Evolutionary conservation across 2,113 vertebrate genomes (phyloP), one percentile per base, ranked within the genome.

Genomic region (Misgurnus anguillicaudatus): DNA sequence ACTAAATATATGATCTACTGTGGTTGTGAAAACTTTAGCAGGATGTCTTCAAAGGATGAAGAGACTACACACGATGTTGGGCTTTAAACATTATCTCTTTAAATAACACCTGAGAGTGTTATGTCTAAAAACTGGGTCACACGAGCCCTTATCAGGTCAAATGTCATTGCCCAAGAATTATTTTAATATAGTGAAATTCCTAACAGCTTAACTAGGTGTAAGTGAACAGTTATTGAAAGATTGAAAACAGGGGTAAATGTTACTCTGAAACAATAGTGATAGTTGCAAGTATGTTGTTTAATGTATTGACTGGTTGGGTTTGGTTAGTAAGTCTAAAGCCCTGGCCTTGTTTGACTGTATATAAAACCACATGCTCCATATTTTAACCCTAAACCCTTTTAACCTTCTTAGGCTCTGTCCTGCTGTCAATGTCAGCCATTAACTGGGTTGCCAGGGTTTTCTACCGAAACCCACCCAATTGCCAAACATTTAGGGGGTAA

Each of bases 381-480:
- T 11, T 60, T 38, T 8, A 11, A 51, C 65, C 67, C 14, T 60
- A 78, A 77, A 77, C 63, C 6, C 73, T 68, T 75, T 73, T 86
- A 72, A 85, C 84, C 84, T 83, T 79, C 74, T 82, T 81, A 86
- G 61, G 57, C 74, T 24, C 65, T 16, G 36, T 19, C 83, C 85
- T 55, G 78, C 45, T 80, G 83, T 75, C 47, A n/a, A 24, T 45
- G 47, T 53, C 65, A 55, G 5, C 17, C 58, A 48, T 73, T 64
- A 68, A 39, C 36, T 66, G 41, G 24, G 24, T 31, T 31, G 24
- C 24, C 24, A 31, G 24, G 24, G 2, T 31, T 31, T 31, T 3
- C 24, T 31, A 31, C 2, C 24, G 1, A 31, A 31, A 31, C 24
- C 24, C 24, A 24, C 17, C 9, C 41, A 42, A 7, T 42, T 9